Evolutionary conservation across 2,113 vertebrate species (phyloP).

Genomic region (Apus apus): DNA sequence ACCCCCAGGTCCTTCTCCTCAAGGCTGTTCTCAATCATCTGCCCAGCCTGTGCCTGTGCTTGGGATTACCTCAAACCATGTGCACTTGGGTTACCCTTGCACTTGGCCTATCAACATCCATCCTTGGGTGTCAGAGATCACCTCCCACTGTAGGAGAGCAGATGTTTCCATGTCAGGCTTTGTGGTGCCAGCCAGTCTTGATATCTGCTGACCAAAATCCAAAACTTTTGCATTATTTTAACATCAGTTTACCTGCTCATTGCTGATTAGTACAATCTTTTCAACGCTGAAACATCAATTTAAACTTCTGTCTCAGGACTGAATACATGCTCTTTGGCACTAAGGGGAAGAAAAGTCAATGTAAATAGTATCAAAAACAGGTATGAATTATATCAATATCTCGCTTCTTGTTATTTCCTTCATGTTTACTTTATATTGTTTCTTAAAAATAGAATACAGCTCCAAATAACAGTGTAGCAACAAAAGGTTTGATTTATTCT

Average conservation of each 20-base stretch:
- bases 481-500: background rate
- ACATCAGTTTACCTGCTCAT: background rate
- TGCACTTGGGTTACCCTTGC: no score
- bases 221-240: background rate
- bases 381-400: background rate
- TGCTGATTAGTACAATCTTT: background rate
- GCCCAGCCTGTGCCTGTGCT: no score
- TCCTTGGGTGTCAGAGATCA: background rate
- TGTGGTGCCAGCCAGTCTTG: background rate
- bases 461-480: background rate
- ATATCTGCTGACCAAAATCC: background rate
- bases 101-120: no score
- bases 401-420: background rate
- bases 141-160: background rate
- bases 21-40: no score
- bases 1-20: no score
- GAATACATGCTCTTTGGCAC: background rate
- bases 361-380: background rate
- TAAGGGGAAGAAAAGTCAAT: background rate
- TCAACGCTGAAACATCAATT: background rate
- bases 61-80: no score
- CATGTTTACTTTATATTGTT: background rate
- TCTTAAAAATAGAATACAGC: background rate
- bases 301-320: background rate
- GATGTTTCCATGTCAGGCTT: background rate